Evolutionary conservation across 2,888 invertebrate genomes (phyloP), one percentile per base, ranked within the genome.

Genomic region (Drosophila greeni): DNA sequence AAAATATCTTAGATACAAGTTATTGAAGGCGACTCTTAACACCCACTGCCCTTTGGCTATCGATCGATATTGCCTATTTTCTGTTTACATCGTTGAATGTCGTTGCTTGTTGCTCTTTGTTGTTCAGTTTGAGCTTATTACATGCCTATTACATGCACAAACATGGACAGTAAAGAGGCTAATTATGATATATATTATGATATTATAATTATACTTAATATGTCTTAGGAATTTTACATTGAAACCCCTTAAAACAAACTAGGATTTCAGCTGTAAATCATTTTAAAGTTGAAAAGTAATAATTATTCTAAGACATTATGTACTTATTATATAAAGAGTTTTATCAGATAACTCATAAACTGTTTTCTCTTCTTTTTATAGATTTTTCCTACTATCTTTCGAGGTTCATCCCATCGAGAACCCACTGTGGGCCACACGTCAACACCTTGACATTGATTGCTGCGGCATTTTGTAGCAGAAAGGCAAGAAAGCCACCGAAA

Each of bases 401-500:
- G 11, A 12, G 20, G 11, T 14, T 23, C 12, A 9, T 6, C 16
- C 16, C 16, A 45, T 14, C 23, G 14, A 47, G 14, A 1, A 4
- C 1, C 24, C 16, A 47, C 56, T 39, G 56, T 47, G n/a, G 18
- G n/a, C 36, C 52, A 26, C 54, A 49, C 49, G 62, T 70, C 58
- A 70, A 47, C 58, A 58, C 70, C 70, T 70, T 70, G 70, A 70
- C 70, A 70, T 69, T 70, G 69, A 69, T 68, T 48, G 48, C 62
- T 62, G 66, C 58, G 26, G 59, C 53, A 51, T 48, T 70, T 52
- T 48, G 8, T 20, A 48, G 5, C 29, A 20, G 24, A 54, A 47
- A 14, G 23, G 24, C 18, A 29, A 16, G 16, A 47, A 53, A 42
- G 29, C 40, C 5, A n/a, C 14, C 24, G 29, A 26, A 43, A 45